Evolutionary conservation across 2,113 vertebrate species (phyloP), one percentile per base, ranked within the genome.

Genomic region (Hylia prasina): DNA sequence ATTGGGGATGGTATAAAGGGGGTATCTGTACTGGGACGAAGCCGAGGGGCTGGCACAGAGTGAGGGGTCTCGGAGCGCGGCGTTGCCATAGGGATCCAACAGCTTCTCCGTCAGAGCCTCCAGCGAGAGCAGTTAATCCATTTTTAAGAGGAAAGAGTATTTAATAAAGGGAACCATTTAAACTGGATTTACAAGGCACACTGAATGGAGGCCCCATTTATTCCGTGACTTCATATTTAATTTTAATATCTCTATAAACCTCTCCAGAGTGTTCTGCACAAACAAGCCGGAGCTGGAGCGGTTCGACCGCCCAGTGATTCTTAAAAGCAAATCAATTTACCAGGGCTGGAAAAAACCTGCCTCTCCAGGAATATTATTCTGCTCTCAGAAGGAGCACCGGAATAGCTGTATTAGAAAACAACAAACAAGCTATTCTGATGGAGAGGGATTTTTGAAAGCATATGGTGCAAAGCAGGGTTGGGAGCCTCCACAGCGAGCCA

Each of bases 161-260:
- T 96, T 96, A 96, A 96, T 94, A 95, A 96, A 94, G 93, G 92
- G 54, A 92, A 87, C 79, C 61, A 94, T 96, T 95, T 93, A 90
- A 96, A 88, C 68, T 72, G 94, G 79, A 83, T 96, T 95, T 94
- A 90, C 80, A 81, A 91, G 87, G 58, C 61, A 37, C 3, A 20
- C 88, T 53, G 82, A 57, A 35, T 76, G 89, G 69, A 82, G 90
- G 87, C 80, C 28, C 81, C 79, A 6, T 93, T 95, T 90, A 83
- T 88, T 85, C 86, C 4, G 28, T 20, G 40, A 63, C 90, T 93
- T 53, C 21, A 2, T 80, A 73, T 68, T 96, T 93, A 84, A 91
- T 92, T 90, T 93, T 88, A 91, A 75, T 89, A 48, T 89, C 75
- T 85, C 68, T 39, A 64, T 86, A 93, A 92, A 82, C 63, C 83